Evolutionary conservation across 1,140 invertebrate species (phyloP).

Genomic region (Oedothorax gibbosus): DNA sequence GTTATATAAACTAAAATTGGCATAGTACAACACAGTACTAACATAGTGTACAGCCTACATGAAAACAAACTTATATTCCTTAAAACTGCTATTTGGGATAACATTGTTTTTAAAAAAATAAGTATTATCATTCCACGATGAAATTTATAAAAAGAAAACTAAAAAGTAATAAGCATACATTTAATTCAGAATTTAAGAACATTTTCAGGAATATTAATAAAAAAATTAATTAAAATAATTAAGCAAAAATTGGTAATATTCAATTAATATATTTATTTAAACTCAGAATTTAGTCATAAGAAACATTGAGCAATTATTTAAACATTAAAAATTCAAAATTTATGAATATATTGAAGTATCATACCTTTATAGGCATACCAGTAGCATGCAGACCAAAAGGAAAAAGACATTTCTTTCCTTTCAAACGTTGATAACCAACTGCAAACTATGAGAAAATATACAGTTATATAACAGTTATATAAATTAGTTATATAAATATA

Average conservation of each 20-base stretch:
- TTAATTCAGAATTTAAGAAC: not conserved
- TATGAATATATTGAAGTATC: not conserved
- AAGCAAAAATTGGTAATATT: too few relatives aligned
- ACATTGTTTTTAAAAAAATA: too few relatives aligned
- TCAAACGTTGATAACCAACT: slow-evolving; percentile 87
- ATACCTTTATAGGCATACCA: slow-evolving; percentile 89
- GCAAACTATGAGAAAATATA: slow-evolving; percentile 79
- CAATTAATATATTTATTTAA: not conserved
- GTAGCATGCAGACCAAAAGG: slow-evolving; percentile 99
- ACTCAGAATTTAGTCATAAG: not conserved
- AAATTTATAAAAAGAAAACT: too few relatives aligned
- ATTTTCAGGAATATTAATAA: not conserved
- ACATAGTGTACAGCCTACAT: too few relatives aligned
- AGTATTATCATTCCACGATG: too few relatives aligned
- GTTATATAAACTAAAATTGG: not conserved
- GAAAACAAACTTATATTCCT: too few relatives aligned
- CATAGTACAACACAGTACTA: not conserved
- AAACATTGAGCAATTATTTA: too few relatives aligned
- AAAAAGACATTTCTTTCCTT: slow-evolving; percentile 92
- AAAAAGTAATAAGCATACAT: too few relatives aligned
- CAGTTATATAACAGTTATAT: too few relatives aligned
- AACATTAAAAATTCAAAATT: too few relatives aligned
- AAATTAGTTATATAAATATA: slow-evolving; percentile 64
- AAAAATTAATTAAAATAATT: too few relatives aligned
- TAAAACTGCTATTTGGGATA: too few relatives aligned